A percentile compares a stretch with the other conserved stretches of the same genome.
Conservation (phyloP, 1,140 invertebrate genomes). For the Leptinotarsa lineolata region DNA sequence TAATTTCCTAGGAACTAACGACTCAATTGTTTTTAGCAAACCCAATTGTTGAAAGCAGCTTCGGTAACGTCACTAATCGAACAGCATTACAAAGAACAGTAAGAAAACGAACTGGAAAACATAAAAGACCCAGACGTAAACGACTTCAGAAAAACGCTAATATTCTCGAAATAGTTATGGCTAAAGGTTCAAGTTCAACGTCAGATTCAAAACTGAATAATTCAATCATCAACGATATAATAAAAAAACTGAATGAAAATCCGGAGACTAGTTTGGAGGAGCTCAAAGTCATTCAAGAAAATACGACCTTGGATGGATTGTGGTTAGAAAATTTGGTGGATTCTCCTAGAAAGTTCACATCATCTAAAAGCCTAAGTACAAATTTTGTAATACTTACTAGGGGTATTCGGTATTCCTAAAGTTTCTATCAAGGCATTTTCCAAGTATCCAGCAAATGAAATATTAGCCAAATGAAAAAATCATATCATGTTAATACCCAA, state of each 20-base stretch:
- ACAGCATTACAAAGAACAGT: neutral
- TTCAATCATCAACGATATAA: neutral
- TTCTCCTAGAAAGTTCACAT: too few species aligned
- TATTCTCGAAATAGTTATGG: neutral
- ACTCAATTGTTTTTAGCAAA: too few species aligned
- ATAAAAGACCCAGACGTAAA: neutral
- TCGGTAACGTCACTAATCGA: neutral
- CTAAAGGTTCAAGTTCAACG: neutral
- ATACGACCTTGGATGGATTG: neutral
- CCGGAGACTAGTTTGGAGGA: slow-evolving; percentile 11
- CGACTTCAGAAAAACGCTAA: neutral
- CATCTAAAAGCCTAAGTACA: too few species aligned
- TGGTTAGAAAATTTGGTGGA: neutral
- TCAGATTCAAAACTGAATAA: neutral
- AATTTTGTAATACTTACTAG: too few species aligned
- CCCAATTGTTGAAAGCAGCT: too few species aligned
- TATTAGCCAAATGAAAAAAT: too few species aligned
- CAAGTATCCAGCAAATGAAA: too few species aligned
- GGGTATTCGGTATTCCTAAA: too few species aligned
- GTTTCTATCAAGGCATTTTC: too few species aligned
- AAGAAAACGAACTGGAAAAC: slow-evolving; percentile 4
- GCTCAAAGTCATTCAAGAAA: neutral
- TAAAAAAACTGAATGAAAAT: neutral
- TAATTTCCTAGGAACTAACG: too few species aligned
- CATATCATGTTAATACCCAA: too few species aligned